phyloP scores from a whole-genome alignment of 2,888 invertebrate species.

The Mayetiola destructor region DNA sequence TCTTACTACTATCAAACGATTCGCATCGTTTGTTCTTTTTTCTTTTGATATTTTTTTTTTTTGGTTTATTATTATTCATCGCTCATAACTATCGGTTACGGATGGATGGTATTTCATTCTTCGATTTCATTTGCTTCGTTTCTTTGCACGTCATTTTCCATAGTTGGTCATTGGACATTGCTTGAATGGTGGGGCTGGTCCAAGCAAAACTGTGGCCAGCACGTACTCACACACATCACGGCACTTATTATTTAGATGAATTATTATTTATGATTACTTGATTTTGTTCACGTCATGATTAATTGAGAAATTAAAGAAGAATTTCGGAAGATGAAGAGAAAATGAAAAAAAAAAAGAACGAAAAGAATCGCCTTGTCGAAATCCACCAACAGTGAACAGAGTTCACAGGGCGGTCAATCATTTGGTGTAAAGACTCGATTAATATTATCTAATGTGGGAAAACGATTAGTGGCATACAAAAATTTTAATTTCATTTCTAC shows the following conservation, averaged over 20 bases:
- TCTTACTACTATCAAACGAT: too few species aligned
- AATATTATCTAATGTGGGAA: neutral
- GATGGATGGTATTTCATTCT: conserved; percentile 7
- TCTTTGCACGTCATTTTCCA: too few species aligned
- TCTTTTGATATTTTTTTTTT: too few species aligned
- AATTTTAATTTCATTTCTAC: too few species aligned
- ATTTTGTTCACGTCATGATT: conserved; percentile 6
- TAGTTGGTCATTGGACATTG: neutral
- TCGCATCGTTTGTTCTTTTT: too few species aligned
- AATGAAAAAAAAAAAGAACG: neutral
- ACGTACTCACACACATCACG: neutral
- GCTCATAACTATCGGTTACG: neutral
- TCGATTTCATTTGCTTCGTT: neutral
- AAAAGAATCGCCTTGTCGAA: neutral
- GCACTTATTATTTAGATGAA: conserved; percentile 10
- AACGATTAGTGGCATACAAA: neutral
- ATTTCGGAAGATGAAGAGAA: too few species aligned
- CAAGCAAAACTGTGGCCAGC: too few species aligned
- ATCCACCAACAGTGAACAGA: neutral
- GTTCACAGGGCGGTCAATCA: neutral
- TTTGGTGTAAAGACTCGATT: neutral
- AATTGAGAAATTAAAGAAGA: conserved; percentile 9
- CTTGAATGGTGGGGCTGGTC: neutral
- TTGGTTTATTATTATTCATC: too few species aligned
- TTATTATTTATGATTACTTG: conserved; percentile 11